Base-by-base conservation (phyloP, 1,140 invertebrate genomes). In the Leptonema lineaticorne region DNA sequence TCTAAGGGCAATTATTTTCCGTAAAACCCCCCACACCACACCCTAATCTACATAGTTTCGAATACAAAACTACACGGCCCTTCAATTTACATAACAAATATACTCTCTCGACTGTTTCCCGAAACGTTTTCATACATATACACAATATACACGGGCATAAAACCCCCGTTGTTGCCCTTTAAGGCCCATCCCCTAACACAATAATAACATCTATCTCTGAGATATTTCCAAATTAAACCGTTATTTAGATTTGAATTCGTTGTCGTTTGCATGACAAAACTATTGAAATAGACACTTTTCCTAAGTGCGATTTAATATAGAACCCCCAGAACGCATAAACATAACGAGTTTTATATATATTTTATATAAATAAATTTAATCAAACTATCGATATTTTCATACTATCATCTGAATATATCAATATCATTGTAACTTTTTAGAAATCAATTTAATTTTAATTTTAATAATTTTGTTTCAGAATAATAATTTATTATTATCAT, bases 31-130 rank as follows among this genome's bases (percentile, higher is more conserved):
- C 16, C 37, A 14, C 11, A 45, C 37, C 4, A 45, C 3, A 9
- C 37, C 22, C 8, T 26, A 53, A 53, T 53, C 50, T 53, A 24
- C 50, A 53, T 53, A 53, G 50, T 53, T 26, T 53, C 50, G 20
- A 53, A 53, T 22, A 53, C 50, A 53, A 53, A 53, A 53, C 50
- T 53, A 53, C 46, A 33, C 24, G 45, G 45, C 62, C 62, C 62
- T 64, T 50, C 26, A 50, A 64, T 64, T 64, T 64, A 41, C 62
- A 64, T 64, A 64, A 64, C 46, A 41, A 41, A 64, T 50, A 37
- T 53, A 27, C 16, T 59, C 28, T 22, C 24, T n/a, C n/a, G n/a
- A n/a, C 57, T 16, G 57, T 5, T 58, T 41, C 16, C 22, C 11
- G 27, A 53, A 53, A 53, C 37, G 37, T 41, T 16, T n/a, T 53